These are phyloP conservation scores for Bombus confusus DNA, from an alignment of 1,140 invertebrate species.

Conservation along the genomic window DNA sequence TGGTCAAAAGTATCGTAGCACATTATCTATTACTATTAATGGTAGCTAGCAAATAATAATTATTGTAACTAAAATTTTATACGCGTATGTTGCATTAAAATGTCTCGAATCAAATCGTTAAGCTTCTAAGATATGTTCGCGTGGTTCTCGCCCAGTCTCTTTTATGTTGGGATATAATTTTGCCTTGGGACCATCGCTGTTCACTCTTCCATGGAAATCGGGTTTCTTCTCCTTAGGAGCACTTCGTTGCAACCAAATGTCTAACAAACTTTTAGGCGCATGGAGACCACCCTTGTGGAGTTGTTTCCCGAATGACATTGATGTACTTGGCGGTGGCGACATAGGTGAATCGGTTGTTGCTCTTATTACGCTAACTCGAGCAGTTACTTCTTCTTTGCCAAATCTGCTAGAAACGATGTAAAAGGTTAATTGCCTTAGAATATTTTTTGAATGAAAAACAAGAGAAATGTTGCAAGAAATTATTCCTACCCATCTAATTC, in stretches of 20 bases:
- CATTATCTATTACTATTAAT: not conserved
- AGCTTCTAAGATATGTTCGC: conserved; percentile 77
- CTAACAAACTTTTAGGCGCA: conserved; percentile 84
- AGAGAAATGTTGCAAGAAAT: not conserved
- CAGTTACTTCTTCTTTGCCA: conserved; percentile 80
- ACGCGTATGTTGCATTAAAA: too few species aligned
- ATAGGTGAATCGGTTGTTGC: conserved; percentile 92
- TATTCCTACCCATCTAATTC: conserved; percentile 84
- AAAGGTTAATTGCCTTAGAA: not conserved
- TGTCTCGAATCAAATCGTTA: not conserved
- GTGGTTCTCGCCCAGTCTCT: conserved; percentile 74
- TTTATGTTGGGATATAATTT: conserved; percentile 91
- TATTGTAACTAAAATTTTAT: not conserved
- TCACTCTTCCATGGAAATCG: conserved; percentile 91
- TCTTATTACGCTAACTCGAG: conserved; percentile 87
- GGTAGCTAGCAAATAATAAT: not conserved
- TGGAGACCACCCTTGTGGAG: conserved; percentile 72
- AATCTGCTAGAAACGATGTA: conserved; percentile 63
- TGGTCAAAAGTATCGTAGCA: not conserved
- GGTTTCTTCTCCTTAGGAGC: conserved; percentile 84
- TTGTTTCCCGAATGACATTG: conserved; percentile 76
- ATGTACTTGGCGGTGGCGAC: conserved; percentile 86
- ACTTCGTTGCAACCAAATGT: conserved; percentile 84
- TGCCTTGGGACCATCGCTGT: conserved; percentile 87
- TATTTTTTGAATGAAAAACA: not conserved